Conservation (phyloP, 2,113 vertebrate species). For the Parus major region DNA sequence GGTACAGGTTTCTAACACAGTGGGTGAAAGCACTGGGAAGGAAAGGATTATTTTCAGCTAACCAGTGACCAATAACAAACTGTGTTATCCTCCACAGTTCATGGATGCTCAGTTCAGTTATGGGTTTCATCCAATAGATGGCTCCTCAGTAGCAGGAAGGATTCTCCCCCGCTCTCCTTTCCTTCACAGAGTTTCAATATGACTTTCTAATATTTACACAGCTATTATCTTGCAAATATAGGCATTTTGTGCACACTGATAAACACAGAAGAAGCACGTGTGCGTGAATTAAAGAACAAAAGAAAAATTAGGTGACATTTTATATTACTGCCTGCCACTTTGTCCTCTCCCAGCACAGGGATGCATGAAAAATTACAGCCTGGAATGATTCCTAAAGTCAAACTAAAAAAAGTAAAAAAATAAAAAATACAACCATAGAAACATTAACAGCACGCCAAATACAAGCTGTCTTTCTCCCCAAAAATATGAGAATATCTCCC, state of each 20-base stretch:
- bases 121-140: conserved; percentile 67
- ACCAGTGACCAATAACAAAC: neutral
- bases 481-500: conserved; percentile 1
- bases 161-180: conserved; percentile 17
- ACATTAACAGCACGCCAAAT: neutral
- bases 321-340: neutral
- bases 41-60: conserved; percentile 16
- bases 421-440: neutral
- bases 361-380: conserved; percentile 3
- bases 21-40: neutral
- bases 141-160: conserved; percentile 58
- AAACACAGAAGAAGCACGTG: neutral
- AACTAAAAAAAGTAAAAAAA: neutral
- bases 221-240: conserved; percentile 51
- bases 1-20: neutral
- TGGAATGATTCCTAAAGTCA: conserved; percentile 14
- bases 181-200: neutral
- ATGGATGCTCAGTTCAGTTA: conserved; percentile 23
- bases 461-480: neutral
- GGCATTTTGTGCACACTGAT: conserved; percentile 28
- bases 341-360: neutral
- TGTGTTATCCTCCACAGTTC: neutral
- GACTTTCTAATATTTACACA: conserved; percentile 56
- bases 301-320: conserved; percentile 35
- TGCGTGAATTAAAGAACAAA: neutral